These are phyloP conservation scores for Psilopsiagon aymara DNA, from an alignment of 2,113 vertebrate species.

Conservation along the genomic window DNA sequence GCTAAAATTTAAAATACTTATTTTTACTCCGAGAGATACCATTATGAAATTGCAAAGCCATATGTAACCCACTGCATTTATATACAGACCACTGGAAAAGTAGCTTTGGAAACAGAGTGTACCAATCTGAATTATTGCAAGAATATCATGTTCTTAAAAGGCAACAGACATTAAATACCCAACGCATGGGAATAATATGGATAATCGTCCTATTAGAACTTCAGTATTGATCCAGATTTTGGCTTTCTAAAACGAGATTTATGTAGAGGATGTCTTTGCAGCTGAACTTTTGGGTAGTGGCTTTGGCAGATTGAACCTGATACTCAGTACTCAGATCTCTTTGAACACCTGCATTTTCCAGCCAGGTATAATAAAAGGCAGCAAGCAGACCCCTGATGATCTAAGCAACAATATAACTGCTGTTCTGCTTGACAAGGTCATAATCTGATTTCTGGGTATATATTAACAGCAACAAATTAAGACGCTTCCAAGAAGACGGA, in stretches of 20 bases:
- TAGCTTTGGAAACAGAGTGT: neutral
- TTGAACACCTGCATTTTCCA: neutral
- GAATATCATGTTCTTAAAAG: slow-evolving; percentile 1
- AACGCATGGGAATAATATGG: neutral
- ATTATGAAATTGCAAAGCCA: slow-evolving; percentile 10
- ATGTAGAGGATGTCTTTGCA: neutral
- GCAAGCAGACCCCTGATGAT: neutral
- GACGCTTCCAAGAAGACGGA: neutral
- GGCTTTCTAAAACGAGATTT: neutral
- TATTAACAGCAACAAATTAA: neutral
- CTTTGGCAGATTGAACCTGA: neutral
- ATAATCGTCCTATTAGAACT: neutral
- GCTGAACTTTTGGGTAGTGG: neutral
- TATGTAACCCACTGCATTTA: neutral
- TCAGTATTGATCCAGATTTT: neutral
- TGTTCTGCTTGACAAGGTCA: slow-evolving; percentile 4
- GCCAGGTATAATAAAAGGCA: neutral
- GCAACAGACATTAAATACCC: neutral
- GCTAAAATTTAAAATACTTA: neutral
- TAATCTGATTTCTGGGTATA: neutral
- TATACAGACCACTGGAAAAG: neutral
- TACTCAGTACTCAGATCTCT: neutral
- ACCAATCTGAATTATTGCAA: neutral
- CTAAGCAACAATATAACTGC: neutral
- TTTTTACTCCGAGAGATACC: neutral